phyloP scores from a whole-genome alignment of 2,888 invertebrate genomes.

The Pimpla rufipes region DNA sequence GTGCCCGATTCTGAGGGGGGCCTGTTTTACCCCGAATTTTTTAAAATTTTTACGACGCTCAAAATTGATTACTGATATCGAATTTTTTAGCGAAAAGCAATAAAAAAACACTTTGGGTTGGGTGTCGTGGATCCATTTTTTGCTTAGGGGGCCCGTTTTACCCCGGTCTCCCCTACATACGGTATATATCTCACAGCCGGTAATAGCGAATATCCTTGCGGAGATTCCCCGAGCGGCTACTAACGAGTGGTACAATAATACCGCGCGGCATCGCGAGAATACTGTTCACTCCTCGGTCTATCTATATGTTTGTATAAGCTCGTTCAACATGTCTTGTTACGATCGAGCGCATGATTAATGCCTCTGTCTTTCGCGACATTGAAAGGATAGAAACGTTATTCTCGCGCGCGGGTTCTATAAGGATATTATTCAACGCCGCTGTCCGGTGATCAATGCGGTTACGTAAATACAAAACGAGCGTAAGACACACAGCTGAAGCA shows the following conservation, averaged over 20 bases:
- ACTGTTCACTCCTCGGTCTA: slow-evolving; percentile 2
- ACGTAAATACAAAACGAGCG: slow-evolving; percentile 63
- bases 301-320: slow-evolving; percentile 36
- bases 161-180: no score
- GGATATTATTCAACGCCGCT: slow-evolving; percentile 66
- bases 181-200: no score
- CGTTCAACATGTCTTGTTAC: slow-evolving; percentile 63
- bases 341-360: slow-evolving; percentile 67
- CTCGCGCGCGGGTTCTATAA: slow-evolving; percentile 60
- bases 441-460: slow-evolving; percentile 65
- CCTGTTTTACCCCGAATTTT: no score
- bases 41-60: no score
- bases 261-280: slow-evolving; percentile 21
- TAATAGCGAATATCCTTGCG: slow-evolving; percentile 1
- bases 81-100: no score
- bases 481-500: slow-evolving; percentile 9
- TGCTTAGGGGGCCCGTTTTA: no score
- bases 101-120: no score
- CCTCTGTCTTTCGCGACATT: slow-evolving; percentile 66
- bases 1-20: no score
- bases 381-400: slow-evolving; percentile 74
- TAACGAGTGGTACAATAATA: slow-evolving; percentile 53
- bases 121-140: no score
- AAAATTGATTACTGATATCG: no score
- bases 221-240: slow-evolving; percentile 43